Conservation (phyloP, 2,113 vertebrate genomes). For the Nymphicus hollandicus region DNA sequence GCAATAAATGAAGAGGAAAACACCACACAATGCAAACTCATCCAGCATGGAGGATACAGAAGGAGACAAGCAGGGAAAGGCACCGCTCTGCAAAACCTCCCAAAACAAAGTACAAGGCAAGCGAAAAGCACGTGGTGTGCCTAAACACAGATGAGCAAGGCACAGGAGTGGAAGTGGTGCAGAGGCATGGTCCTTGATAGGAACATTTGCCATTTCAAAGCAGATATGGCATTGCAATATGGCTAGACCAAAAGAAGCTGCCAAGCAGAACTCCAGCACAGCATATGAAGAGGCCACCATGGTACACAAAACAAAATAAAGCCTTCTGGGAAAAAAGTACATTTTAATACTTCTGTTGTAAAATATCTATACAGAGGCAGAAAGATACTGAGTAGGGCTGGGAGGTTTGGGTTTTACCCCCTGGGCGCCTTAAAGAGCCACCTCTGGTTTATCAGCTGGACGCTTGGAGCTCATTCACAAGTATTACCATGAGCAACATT, state of each 20-base stretch:
- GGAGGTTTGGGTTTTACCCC: background rate
- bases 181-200: fast-evolving
- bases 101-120: background rate
- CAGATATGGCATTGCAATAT: background rate
- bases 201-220: background rate
- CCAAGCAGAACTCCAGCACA: conserved; percentile 20
- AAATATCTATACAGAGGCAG: background rate
- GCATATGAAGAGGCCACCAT: background rate
- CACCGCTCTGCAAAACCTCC: background rate
- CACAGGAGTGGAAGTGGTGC: background rate
- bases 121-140: fast-evolving
- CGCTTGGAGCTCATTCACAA: background rate
- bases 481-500: background rate
- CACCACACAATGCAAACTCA: conserved; percentile 63
- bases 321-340: background rate
- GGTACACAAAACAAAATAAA: background rate
- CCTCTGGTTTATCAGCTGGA: background rate
- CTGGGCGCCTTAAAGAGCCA: background rate
- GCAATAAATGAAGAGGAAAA: conserved; percentile 69
- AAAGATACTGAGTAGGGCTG: background rate
- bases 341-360: background rate
- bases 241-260: background rate
- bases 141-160: fast-evolving
- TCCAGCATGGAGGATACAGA: conserved; percentile 21
- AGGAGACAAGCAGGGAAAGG: background rate